Percentiles rank a stretch among this genome's conserved stretches.
phyloP scores from a whole-genome alignment of 2,888 invertebrate genomes.

The Phengaris arion region DNA sequence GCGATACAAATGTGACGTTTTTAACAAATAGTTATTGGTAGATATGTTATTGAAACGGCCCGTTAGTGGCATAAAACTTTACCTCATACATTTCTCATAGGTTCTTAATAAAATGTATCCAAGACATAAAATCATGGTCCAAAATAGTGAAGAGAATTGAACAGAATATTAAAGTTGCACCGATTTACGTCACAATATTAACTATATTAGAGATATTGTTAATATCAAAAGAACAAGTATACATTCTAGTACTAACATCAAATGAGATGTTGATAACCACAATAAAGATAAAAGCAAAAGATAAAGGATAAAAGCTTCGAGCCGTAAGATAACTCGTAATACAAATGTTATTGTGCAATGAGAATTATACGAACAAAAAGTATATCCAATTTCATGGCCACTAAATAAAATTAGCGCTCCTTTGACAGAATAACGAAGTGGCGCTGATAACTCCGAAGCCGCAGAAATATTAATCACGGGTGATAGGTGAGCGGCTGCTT shows the following conservation, averaged over 20 bases:
- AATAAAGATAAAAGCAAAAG: conserved; percentile 38
- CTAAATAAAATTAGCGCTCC: conserved; percentile 75
- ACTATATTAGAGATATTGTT: conserved; percentile 30
- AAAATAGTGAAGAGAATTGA: background rate
- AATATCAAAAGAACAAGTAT: conserved; percentile 29
- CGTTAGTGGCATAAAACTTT: no score
- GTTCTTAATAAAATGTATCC: background rate
- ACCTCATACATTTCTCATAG: no score
- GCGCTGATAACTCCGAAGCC: conserved; percentile 72
- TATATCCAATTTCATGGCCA: conserved; percentile 71
- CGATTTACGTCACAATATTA: conserved; percentile 9
- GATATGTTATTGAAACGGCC: no score
- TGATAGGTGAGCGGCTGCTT: background rate
- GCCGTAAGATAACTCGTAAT: conserved; percentile 28
- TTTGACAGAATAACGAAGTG: conserved; percentile 72
- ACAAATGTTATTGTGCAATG: conserved; percentile 47
- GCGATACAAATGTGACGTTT: no score
- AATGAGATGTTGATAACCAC: conserved; percentile 40
- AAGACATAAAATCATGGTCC: background rate
- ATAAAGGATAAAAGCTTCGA: conserved; percentile 65
- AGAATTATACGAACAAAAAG: conserved; percentile 60
- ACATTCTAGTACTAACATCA: conserved; percentile 32
- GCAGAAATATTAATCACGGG: conserved; percentile 40
- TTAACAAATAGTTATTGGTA: no score
- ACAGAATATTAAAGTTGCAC: conserved; percentile 28